Conservation (phyloP, 2,888 invertebrate genomes). For the Choreutis nemorana region DNA sequence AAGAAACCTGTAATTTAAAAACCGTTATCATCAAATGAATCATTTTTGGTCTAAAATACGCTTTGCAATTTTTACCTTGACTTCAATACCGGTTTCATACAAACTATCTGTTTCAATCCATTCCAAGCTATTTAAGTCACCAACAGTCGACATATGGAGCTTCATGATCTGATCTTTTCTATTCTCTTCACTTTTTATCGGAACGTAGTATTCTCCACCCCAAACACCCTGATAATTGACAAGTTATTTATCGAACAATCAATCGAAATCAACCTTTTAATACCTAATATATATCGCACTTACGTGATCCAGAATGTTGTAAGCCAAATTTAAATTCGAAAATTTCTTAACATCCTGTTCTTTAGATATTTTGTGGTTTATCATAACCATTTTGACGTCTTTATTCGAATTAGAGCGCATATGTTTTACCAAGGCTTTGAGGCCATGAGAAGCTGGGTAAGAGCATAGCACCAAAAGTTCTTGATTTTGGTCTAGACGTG, state of each 20-base stretch:
- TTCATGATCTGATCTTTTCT: conserved; percentile 8
- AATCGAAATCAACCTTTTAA: no score
- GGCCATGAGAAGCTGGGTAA: conserved; percentile 20
- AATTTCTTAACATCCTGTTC: conserved; percentile 19
- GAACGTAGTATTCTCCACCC: conserved; percentile 24
- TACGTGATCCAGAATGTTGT: conserved; percentile 23
- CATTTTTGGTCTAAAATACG: no score
- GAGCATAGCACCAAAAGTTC: conserved; percentile 19
- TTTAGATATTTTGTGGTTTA: conserved; percentile 19
- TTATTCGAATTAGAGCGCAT: no score
- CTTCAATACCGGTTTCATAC: conserved; percentile 16
- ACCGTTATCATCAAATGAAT: not conserved
- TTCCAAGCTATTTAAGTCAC: conserved; percentile 22
- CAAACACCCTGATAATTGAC: conserved; percentile 16
- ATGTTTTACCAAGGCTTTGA: conserved; percentile 19
- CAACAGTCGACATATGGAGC: conserved; percentile 15
- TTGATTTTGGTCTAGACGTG: conserved; percentile 16
- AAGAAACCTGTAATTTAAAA: conserved; percentile 22
- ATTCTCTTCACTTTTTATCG: conserved; percentile 12
- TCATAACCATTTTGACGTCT: conserved; percentile 22
- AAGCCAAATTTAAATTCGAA: conserved; percentile 23
- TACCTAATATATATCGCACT: no score
- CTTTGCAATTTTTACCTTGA: conserved; percentile 20
- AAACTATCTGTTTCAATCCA: conserved; percentile 22
- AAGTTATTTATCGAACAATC: no score